A percentile compares a stretch with the other conserved stretches of the same genome.
phyloP scores from a whole-genome alignment of 2,797 vertebrate species.

The Peromyscus nudipes region DNA sequence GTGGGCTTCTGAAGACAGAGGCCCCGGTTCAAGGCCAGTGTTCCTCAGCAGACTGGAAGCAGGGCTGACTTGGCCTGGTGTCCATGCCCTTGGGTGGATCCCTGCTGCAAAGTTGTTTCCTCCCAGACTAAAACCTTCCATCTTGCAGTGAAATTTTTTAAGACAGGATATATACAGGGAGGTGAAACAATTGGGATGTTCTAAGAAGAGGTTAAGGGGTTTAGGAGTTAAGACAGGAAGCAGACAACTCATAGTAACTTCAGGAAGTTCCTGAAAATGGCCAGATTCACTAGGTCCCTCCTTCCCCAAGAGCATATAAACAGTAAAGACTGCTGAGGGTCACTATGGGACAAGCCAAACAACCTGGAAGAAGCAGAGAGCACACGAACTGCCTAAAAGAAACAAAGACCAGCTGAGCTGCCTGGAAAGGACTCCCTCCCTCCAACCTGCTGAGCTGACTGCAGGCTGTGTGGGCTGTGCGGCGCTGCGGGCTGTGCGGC shows the following conservation, averaged over 20 bases:
- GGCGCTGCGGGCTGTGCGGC: no score
- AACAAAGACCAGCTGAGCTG: not conserved
- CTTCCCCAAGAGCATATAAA: not conserved
- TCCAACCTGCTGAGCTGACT: not conserved
- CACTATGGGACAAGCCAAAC: not conserved
- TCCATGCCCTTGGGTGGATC: not conserved
- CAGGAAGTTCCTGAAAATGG: not conserved
- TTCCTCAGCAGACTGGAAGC: not conserved
- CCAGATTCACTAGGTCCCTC: not conserved
- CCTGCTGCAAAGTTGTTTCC: not conserved
- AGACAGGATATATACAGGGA: not conserved
- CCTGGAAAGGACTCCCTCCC: not conserved
- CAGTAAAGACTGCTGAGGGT: not conserved
- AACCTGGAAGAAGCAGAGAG: not conserved
- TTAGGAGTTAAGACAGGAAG: not conserved
- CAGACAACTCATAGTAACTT: not conserved
- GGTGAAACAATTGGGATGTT: not conserved
- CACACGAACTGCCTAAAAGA: not conserved
- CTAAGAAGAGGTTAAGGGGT: not conserved
- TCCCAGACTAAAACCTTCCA: not conserved
- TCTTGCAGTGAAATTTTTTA: not conserved
- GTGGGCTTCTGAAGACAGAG: no score
- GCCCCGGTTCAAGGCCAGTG: not conserved
- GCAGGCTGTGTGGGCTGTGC: no score
- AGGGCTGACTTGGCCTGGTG: not conserved